Base-by-base conservation (phyloP, 2,797 vertebrate species). In the Cossypha polioptera region DNA sequence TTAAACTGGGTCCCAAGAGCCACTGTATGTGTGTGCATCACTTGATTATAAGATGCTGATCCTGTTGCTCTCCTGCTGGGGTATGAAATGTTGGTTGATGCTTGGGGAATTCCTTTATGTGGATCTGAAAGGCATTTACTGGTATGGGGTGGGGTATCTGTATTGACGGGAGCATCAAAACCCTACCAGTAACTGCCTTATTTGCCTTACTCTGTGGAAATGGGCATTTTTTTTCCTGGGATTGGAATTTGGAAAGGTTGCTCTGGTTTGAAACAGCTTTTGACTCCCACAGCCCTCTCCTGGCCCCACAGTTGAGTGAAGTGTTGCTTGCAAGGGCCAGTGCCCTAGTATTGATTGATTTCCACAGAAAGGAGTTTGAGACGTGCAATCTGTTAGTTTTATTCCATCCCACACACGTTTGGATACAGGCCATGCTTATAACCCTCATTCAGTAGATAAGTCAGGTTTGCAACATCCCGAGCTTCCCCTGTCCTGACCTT, bases 121-220 rank as follows among this genome's bases (percentile, higher is more conserved):
- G 69, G 66, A 50, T 90, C 43, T 72, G 36, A 83, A 95, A 90
- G 79, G 85, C 87, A 90, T 90, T 95, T 96, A 88, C 91, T 94
- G 89, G 85, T 89, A 24, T 45, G 43, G 57, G 50, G 13, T 2
- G 15, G 45, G 61, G 68, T 16, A 51, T 51, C 33, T 65, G 7
- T 55, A 12, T 13, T 28, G 45, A 82, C 57, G 45, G 38, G 62
- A 53, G 15, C n/a, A 81, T 77, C 36, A 75, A 45, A 87, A 74
- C 51, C 51, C 51, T 62, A 48, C 89, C 91, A 94, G 82, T 93
- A 93, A 94, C 91, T 92, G 92, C 85, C 89, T 91, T 91, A 68
- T 83, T 50, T 96, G 87, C 36, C 82, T 90, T 92, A 58, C 36
- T 92, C 72, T 3, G 3, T 91, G 69, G 76, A 72, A 96, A 40